Percentiles rank a stretch among this genome's conserved stretches.
Evolutionary conservation across 2,888 invertebrate species (phyloP).

Genomic region (Pterostichus niger): DNA sequence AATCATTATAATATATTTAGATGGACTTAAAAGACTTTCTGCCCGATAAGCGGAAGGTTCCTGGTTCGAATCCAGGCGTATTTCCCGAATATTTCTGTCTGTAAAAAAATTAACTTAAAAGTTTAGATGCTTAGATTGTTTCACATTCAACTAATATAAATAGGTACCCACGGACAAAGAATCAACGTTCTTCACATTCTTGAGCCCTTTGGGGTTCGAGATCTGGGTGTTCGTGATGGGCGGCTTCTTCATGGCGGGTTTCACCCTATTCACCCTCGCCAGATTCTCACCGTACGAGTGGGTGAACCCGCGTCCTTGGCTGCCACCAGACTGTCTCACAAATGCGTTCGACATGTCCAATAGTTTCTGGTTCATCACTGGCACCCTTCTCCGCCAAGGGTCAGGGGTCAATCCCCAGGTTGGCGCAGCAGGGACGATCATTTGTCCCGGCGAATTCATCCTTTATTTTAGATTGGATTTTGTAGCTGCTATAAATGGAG

Average conservation of each 20-base stretch:
- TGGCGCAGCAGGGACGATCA: not conserved
- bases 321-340: conserved; percentile 74
- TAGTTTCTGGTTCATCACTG: conserved; percentile 84
- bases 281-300: conserved; percentile 83
- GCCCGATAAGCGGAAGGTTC: too few relatives aligned
- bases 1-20: too few relatives aligned
- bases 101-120: too few relatives aligned
- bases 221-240: conserved; percentile 83
- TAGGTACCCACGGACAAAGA: conserved; percentile 81
- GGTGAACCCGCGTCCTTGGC: conserved; percentile 78
- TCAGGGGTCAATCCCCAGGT: conserved; percentile 82
- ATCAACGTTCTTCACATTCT: conserved; percentile 83
- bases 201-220: conserved; percentile 82
- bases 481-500: too few relatives aligned
- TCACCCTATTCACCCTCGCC: conserved; percentile 81
- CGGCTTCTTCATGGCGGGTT: conserved; percentile 81
- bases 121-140: too few relatives aligned
- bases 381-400: conserved; percentile 83
- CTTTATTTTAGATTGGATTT: too few relatives aligned
- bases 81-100: too few relatives aligned
- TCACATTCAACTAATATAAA: not conserved
- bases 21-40: too few relatives aligned
- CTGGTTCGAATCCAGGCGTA: too few relatives aligned
- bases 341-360: conserved; percentile 83
- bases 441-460: not conserved